Percentiles rank a stretch among this genome's conserved stretches.
phyloP scores from a whole-genome alignment of 2,888 invertebrate genomes.

The Lasioglossum marginatum region DNA sequence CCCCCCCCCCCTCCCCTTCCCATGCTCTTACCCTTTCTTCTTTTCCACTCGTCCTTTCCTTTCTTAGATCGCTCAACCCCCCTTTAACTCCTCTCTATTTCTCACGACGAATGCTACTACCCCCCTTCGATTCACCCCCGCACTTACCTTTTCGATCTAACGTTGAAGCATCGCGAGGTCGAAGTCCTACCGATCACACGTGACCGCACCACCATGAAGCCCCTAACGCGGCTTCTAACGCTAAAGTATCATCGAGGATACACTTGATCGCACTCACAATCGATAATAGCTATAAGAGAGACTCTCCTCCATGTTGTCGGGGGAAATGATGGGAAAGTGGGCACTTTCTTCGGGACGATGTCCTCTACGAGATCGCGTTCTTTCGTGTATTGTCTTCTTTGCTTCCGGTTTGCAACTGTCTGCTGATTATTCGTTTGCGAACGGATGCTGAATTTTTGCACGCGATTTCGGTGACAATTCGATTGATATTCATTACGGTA shows the following conservation, averaged over 20 bases:
- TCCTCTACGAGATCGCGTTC: not conserved
- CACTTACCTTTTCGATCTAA: slow-evolving; percentile 48
- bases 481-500: too few species aligned
- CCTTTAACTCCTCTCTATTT: not conserved
- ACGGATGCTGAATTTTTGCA: not conserved
- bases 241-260: slow-evolving; percentile 29
- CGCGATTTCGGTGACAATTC: not conserved
- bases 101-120: slow-evolving; percentile 23
- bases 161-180: slow-evolving; percentile 44
- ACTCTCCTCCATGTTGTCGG: slow-evolving; percentile 37
- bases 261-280: slow-evolving; percentile 43
- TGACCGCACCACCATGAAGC: not conserved
- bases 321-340: slow-evolving; percentile 40
- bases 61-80: slow-evolving; percentile 46
- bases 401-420: not conserved
- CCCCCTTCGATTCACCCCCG: not conserved
- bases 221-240: slow-evolving; percentile 31
- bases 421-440: not conserved
- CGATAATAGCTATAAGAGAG: slow-evolving; percentile 54
- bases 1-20: slow-evolving; percentile 33
- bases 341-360: slow-evolving; percentile 14
- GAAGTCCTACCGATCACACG: slow-evolving; percentile 41
- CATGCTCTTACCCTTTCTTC: slow-evolving; percentile 27
- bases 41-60: slow-evolving; percentile 40
- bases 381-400: not conserved